Evolutionary conservation across 2,113 vertebrate species (phyloP), one percentile per base, ranked within the genome.

Genomic region (Deroptyus accipitrinus): DNA sequence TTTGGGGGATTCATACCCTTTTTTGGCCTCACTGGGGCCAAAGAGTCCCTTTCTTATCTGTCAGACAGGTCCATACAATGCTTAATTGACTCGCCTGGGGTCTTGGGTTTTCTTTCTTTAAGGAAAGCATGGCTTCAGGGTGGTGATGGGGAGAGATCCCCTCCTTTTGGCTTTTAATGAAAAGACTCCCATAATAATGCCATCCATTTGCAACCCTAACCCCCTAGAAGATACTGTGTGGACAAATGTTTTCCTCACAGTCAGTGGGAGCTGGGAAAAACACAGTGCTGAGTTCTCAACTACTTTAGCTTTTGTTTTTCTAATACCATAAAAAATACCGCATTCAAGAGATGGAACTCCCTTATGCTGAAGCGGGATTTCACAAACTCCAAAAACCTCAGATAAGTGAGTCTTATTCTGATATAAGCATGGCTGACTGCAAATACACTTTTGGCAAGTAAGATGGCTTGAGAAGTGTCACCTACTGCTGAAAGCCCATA

Each of bases 61-160:
- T 55, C 90, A 95, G 96, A 94, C 94, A 97, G 86, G 92, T 86
- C 92, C 57, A 57, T 73, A 96, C 96, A 97, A 97, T 89, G 61
- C 93, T 86, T 96, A 96, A 97, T 96, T 96, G 90, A 96, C 92
- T 96, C 91, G 95, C 95, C 94, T 76, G 90, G 90, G 93, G 90
- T 96, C 88, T 66, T 91, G 77, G 28, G 39, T 76, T 96, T 94
- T 95, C 89, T 94, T 92, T 95, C 95, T 95, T 91, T 93, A 64
- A 88, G 68, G 44, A 52, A 94, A 87, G 87, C 48, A 66, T 30
- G 83, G 94, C 75, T 90, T 84, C 13, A 16, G 85, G 83, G 74
- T 94, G 48, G 80, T 84, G 84, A 96, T 82, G 93, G 91, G 48
- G 73, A 86, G 42, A 91, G 41, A 89, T 57, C 63, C 93, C 7